A percentile compares a stretch with the other conserved stretches of the same genome.
Conservation (phyloP, 2,888 invertebrate species). For the Lottia gigantea region DNA sequence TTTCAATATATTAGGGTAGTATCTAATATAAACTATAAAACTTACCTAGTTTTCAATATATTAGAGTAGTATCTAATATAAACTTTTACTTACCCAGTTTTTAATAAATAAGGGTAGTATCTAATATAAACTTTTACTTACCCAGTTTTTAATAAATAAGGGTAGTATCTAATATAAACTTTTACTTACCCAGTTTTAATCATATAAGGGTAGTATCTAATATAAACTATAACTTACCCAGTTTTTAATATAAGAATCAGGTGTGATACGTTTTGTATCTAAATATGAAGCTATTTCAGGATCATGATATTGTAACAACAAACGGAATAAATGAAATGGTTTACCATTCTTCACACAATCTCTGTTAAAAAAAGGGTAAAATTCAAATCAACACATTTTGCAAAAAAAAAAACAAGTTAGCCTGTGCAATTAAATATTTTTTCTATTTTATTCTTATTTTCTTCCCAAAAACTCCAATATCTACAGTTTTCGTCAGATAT, state of each 20-base stretch:
- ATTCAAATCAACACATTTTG: too few relatives aligned
- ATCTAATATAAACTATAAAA: too few relatives aligned
- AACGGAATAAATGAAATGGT: conserved; percentile 75
- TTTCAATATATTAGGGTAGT: conserved; percentile 85
- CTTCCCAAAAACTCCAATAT: too few relatives aligned
- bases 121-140: too few relatives aligned
- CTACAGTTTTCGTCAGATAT: too few relatives aligned
- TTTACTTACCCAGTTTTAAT: conserved; percentile 80
- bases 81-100: conserved; percentile 80
- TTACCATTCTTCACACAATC: conserved; percentile 70
- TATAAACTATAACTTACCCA: conserved; percentile 82
- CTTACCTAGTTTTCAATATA: conserved; percentile 87
- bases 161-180: too few relatives aligned
- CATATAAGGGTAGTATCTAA: too few relatives aligned
- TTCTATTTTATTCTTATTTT: neutral
- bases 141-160: conserved; percentile 87
- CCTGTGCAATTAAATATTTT: too few relatives aligned
- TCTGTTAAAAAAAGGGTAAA: conserved; percentile 63
- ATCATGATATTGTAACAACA: conserved; percentile 95
- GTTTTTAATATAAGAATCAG: conserved; percentile 86
- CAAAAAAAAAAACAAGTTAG: neutral
- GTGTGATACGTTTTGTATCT: conserved; percentile 93
- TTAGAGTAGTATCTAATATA: too few relatives aligned
- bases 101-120: too few relatives aligned
- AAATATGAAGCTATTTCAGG: conserved; percentile 96